Evolutionary conservation across 2,888 invertebrate species (phyloP).

Genomic region (Spialia ferax): DNA sequence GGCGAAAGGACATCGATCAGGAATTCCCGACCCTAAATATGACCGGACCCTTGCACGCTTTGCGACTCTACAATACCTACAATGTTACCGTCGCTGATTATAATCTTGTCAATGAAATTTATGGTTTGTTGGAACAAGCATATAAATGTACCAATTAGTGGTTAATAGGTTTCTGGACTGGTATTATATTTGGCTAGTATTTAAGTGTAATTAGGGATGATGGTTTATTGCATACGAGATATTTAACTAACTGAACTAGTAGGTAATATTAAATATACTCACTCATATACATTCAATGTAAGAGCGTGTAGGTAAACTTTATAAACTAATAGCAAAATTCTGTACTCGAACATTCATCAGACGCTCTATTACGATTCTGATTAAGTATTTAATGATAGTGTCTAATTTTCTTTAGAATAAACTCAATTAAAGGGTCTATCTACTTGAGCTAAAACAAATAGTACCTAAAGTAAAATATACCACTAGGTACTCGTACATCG

Average conservation of each 20-base stretch:
- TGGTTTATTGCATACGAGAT: background rate
- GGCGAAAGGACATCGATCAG: no score
- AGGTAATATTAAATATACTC: no score
- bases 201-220: background rate
- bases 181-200: background rate
- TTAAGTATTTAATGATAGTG: background rate
- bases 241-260: no score
- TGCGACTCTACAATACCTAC: conserved; percentile 6
- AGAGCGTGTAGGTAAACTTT: no score
- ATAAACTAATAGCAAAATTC: background rate
- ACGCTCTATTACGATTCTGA: background rate
- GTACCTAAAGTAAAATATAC: background rate
- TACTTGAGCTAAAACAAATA: no score
- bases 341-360: background rate
- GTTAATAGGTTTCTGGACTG: background rate
- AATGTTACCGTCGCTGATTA: conserved; percentile 18
- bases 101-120: conserved; percentile 26
- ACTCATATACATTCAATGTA: no score
- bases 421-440: background rate
- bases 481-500: no score
- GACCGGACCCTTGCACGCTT: conserved; percentile 9
- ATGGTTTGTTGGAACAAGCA: conserved; percentile 14
- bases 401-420: background rate
- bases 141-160: conserved; percentile 7
- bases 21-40: no score